Percentiles rank a stretch among this genome's conserved stretches.
These are phyloP conservation scores for Hyposoter dolosus DNA, from an alignment of 2,888 invertebrate species.

Conservation along the genomic window DNA sequence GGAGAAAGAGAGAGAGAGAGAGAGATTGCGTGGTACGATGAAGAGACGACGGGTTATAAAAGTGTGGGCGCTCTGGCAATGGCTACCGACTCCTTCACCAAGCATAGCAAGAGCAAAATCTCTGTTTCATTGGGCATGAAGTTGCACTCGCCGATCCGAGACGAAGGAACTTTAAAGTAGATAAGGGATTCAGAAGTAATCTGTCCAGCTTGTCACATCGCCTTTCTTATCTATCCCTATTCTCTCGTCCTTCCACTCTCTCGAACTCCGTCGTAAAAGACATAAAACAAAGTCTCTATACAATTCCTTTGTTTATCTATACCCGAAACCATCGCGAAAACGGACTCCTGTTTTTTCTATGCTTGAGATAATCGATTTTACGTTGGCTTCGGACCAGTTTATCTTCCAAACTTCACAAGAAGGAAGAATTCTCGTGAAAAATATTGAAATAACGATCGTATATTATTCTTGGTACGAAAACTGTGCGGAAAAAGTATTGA, in stretches of 20 bases:
- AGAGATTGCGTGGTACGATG: slow-evolving; percentile 47
- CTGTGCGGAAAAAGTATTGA: neutral
- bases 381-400: neutral
- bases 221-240: slow-evolving; percentile 25
- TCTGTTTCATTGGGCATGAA: slow-evolving; percentile 75
- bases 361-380: slow-evolving; percentile 51
- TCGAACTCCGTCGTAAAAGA: slow-evolving; percentile 45
- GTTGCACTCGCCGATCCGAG: slow-evolving; percentile 72
- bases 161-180: slow-evolving; percentile 67
- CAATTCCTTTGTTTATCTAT: slow-evolving; percentile 55
- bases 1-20: slow-evolving; percentile 31
- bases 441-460: neutral
- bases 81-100: slow-evolving; percentile 21
- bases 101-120: slow-evolving; percentile 35
- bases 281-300: slow-evolving; percentile 19
- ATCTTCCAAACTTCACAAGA: neutral
- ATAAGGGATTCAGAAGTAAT: slow-evolving; percentile 67
- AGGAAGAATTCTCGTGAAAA: neutral
- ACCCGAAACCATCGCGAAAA: slow-evolving; percentile 34
- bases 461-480: neutral
- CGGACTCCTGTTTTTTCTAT: slow-evolving; percentile 44
- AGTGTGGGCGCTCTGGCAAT: slow-evolving; percentile 11
- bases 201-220: slow-evolving; percentile 64
- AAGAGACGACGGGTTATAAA: slow-evolving; percentile 31
- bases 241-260: slow-evolving; percentile 38